phyloP scores from a whole-genome alignment of 1,140 invertebrate genomes.

The Phymorhynchus buccinoides region DNA sequence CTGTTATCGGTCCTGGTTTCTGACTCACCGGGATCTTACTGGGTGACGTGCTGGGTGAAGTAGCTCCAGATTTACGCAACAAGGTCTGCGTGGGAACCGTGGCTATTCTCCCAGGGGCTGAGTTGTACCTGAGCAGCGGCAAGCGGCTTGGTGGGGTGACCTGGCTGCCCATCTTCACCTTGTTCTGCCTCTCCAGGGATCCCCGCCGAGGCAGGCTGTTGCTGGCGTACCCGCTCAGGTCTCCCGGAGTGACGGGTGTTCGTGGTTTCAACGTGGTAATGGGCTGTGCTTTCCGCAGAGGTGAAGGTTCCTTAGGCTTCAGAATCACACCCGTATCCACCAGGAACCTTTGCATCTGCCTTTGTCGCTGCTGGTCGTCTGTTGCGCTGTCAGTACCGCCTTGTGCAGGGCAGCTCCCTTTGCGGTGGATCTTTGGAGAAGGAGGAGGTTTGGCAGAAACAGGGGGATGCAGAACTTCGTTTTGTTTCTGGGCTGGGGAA shows the following conservation, averaged over 20 bases:
- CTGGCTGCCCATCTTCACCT: slow-evolving; percentile 54
- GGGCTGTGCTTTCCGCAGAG: slow-evolving; percentile 64
- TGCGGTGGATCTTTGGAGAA: neutral
- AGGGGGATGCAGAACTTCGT: neutral
- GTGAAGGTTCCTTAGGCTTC: slow-evolving; percentile 51
- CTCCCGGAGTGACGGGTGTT: slow-evolving; percentile 46
- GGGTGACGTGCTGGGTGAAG: slow-evolving; percentile 43
- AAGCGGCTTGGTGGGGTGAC: slow-evolving; percentile 47
- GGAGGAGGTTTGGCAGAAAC: neutral
- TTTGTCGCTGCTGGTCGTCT: slow-evolving; percentile 54
- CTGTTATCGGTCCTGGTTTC: neutral
- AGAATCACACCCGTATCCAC: slow-evolving; percentile 53
- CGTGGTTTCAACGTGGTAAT: slow-evolving; percentile 66
- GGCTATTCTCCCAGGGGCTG: slow-evolving; percentile 66
- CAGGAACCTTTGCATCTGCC: slow-evolving; percentile 54
- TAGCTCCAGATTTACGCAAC: slow-evolving; percentile 30
- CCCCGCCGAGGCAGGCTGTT: slow-evolving; percentile 55
- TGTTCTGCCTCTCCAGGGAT: slow-evolving; percentile 34
- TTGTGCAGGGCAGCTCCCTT: neutral
- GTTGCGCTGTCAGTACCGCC: neutral
- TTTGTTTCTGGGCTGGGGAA: slow-evolving; percentile 38
- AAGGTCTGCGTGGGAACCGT: slow-evolving; percentile 63
- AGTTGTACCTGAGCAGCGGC: slow-evolving; percentile 60
- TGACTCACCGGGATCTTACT: slow-evolving; percentile 51
- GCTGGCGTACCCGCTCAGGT: slow-evolving; percentile 44